Base-by-base conservation (phyloP, 92 coral and sea anemone genomes). In the Phenganax subtilis region DNA sequence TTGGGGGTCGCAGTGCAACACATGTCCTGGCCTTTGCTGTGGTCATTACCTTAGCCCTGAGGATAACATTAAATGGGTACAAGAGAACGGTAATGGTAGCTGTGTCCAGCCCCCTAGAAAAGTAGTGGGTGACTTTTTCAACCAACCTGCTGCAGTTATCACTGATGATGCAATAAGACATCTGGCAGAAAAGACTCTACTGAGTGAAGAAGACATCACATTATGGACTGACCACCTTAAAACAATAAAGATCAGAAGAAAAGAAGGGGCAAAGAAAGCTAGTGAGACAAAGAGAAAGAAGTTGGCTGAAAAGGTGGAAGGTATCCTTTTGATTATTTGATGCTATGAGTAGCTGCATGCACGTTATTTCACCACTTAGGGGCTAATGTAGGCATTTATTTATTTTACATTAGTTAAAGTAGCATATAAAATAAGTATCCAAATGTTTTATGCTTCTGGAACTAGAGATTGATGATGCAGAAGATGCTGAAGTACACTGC, bases 101-200 rank as follows among this genome's bases (percentile, higher is more conserved):
- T 81, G 85, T 25, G 80, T 71, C 67, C 76, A 69, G 54, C 85
- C 85, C 37, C 85, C 79, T 47, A 71, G 85, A 71, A 58, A 60
- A 27, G 79, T 81, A 20, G 55, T 81, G 6, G 66, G 44, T 20
- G 77, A 70, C 6, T 57, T 58, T 77, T 37, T 72, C 17, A 72
- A 72, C 27, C 9, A 72, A 9, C 57, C 17, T 44, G 28, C 57
- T 72, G 57, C 25, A 72, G 77, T 72, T 37, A 17, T 72, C 77
- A 64, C 70, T 10, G 25, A 59, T n/a, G 82, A 57, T 6, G 14
- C 77, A 52, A 52, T 44, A 72, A 71, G 51, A 71, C 55, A n/a
- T 15, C 80, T 75, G 57, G 80, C 80, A 16, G 14, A 75, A 56
- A 17, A 53, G 64, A 75, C 80, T 44, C 14, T 54, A 27, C 64